These are phyloP conservation scores for Calosoma granatense DNA, from an alignment of 1,140 invertebrate genomes.

Conservation along the genomic window DNA sequence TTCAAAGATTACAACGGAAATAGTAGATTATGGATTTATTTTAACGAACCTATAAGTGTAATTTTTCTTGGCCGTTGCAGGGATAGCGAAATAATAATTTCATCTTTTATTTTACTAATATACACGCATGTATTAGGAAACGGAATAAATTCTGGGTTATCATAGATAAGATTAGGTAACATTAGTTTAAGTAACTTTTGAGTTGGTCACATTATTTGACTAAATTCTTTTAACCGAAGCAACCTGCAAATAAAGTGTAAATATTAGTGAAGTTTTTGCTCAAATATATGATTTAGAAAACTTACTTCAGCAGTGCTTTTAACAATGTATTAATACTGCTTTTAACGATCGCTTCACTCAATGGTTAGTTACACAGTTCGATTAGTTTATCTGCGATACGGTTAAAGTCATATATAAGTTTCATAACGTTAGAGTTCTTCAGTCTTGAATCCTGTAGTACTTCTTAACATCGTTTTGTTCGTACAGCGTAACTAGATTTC, in stretches of 20 bases:
- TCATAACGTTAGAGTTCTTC: slow-evolving; percentile 46
- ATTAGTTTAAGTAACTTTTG: slow-evolving; percentile 69
- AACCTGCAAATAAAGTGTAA: slow-evolving; percentile 33
- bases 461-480: slow-evolving; percentile 66
- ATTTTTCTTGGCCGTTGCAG: slow-evolving; percentile 85
- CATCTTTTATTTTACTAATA: slow-evolving; percentile 60
- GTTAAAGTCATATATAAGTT: slow-evolving; percentile 65
- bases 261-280: background rate
- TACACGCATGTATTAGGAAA: slow-evolving; percentile 57
- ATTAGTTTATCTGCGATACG: slow-evolving; percentile 72
- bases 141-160: slow-evolving; percentile 44
- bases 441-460: slow-evolving; percentile 61
- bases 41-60: slow-evolving; percentile 59
- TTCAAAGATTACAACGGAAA: background rate
- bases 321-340: slow-evolving; percentile 57
- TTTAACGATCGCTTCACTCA: slow-evolving; percentile 40
- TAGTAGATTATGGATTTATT: too few relatives aligned
- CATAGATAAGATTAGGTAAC: slow-evolving; percentile 46
- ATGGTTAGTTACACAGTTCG: slow-evolving; percentile 71
- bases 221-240: slow-evolving; percentile 57
- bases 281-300: too few relatives aligned
- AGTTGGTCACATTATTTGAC: slow-evolving; percentile 77
- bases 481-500: slow-evolving; percentile 66
- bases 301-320: slow-evolving; percentile 47
- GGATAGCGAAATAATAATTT: slow-evolving; percentile 72